Conservation (phyloP, 2,888 invertebrate genomes). For the Catonia carolina region DNA sequence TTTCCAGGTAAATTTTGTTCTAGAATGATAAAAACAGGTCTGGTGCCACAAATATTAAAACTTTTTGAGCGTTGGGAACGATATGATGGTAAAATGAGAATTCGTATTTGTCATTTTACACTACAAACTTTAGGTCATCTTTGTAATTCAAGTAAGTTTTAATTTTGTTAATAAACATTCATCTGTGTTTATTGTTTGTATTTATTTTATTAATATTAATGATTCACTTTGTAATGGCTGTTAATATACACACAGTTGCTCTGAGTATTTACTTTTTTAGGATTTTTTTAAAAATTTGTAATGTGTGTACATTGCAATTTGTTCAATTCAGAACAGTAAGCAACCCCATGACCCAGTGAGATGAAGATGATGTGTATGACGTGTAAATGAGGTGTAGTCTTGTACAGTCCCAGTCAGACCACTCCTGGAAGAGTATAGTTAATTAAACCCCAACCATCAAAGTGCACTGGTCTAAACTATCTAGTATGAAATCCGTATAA, state of each 20-base stretch:
- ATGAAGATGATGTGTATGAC: no score
- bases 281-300: no score
- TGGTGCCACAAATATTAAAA: conserved; percentile 51
- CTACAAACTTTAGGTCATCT: conserved; percentile 55
- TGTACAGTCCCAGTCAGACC: no score
- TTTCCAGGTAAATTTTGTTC: conserved; percentile 54
- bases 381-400: no score
- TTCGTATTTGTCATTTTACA: conserved; percentile 55
- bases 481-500: no score
- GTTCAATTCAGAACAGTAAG: no score
- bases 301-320: no score
- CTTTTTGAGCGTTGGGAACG: conserved; percentile 59
- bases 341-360: no score
- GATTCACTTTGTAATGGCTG: neutral
- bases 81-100: conserved; percentile 55
- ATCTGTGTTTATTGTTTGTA: neutral
- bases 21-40: conserved; percentile 56
- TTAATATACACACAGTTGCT: neutral
- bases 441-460: no score
- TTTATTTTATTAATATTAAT: conserved; percentile 12
- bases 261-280: no score
- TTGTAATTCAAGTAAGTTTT: conserved; percentile 53
- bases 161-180: neutral
- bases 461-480: no score
- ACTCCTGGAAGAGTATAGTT: no score